phyloP scores from a whole-genome alignment of 2,888 invertebrate genomes.

The Spisula solida region DNA sequence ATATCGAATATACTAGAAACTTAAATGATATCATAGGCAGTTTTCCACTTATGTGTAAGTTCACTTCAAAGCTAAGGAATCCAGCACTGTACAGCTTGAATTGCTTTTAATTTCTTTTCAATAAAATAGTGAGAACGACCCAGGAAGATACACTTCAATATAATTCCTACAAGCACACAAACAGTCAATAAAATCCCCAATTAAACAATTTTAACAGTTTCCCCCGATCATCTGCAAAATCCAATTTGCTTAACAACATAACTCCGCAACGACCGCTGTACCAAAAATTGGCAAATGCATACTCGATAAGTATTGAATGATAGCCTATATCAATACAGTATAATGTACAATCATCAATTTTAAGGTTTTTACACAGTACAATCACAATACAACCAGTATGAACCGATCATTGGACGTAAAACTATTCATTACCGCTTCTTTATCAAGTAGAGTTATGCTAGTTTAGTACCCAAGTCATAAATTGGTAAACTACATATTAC shows the following conservation, averaged over 20 bases:
- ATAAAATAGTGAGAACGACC: not conserved
- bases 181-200: not conserved
- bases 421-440: no score
- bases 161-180: not conserved
- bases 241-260: conserved; percentile 6
- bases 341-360: conserved; percentile 44
- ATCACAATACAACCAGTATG: not conserved
- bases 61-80: not conserved
- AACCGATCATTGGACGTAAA: not conserved
- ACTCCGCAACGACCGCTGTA: conserved; percentile 18
- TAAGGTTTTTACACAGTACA: not conserved
- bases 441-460: no score
- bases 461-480: no score
- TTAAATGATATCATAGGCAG: not conserved
- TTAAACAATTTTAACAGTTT: not conserved
- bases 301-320: conserved; percentile 31
- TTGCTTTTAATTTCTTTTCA: conserved; percentile 7
- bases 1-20: not conserved
- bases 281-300: conserved; percentile 24
- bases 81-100: not conserved
- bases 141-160: not conserved
- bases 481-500: not conserved
- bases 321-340: conserved; percentile 45
- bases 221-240: not conserved
- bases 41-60: not conserved